Evolutionary conservation across 2,888 invertebrate species (phyloP), one percentile per base, ranked within the genome.

Genomic region (Polydrusus cervinus): DNA sequence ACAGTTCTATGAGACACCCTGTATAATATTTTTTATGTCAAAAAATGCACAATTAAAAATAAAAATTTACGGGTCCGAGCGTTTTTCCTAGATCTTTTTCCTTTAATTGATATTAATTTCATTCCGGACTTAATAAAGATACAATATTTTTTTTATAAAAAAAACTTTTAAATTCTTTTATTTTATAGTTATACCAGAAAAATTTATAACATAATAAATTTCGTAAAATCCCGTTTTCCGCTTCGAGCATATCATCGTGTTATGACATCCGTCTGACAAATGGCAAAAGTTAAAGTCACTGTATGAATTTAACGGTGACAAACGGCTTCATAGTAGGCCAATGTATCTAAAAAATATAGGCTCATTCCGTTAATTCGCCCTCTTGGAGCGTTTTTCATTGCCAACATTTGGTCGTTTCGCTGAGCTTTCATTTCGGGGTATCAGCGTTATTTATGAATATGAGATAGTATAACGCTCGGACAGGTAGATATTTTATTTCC

Each of bases 241-340:
- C 65, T 71, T 16, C 65, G 38, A 10, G 55, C 57, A 30, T 71
- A 71, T 65, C 71, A 65, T 65, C 53, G 65, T 71, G 62, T 71
- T 71, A 51, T 71, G 71, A 62, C 71, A 61, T 71, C 47, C 49
- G 62, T 51, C 62, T 71, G 57, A 71, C 64, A 65, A 71, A 71
- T 72, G 66, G 66, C 65, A 40, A 72, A 72, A 72, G 72, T 72
- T 72, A 66, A 64, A 71, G 72, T 55, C 67, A 60, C 45, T 47
- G 57, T 49, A 47, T 47, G 72, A 67, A 67, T 60, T 67, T 61
- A 61, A 61, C 61, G 43, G 61, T 68, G 60, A 53, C 47, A 67
- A 67, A 69, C 61, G 61, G 40, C 51, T 30, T 69, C 47, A 34
- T 18, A 53, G 62, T 64, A 64, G 62, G 51, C 66, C 40, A 20